Conservation (phyloP, 1,140 invertebrate species). For the Bombus consobrinus region DNA sequence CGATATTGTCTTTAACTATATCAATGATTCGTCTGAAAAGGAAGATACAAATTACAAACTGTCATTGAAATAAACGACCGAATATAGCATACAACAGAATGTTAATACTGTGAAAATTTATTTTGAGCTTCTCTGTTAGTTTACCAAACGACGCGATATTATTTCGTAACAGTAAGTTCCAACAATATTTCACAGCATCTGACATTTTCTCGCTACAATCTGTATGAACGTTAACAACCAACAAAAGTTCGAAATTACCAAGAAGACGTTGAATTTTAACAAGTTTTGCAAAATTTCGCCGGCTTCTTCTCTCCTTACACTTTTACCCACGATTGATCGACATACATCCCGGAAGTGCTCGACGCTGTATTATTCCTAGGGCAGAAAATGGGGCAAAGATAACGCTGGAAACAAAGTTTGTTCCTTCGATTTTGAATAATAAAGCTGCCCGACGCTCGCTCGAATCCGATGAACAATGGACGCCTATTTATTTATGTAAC, state of each 20-base stretch:
- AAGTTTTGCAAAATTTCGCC: neutral
- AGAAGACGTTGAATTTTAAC: constrained; percentile 1
- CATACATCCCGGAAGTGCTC: neutral
- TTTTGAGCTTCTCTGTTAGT: too few relatives aligned
- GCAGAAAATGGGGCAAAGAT: neutral
- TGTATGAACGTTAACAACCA: neutral
- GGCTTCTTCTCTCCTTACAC: neutral
- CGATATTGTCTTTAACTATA: neutral
- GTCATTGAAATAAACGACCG: neutral
- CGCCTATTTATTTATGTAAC: constrained; percentile 48
- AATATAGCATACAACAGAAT: too few relatives aligned
- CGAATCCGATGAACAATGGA: constrained; percentile 22
- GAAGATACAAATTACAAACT: too few relatives aligned
- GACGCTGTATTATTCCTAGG: neutral
- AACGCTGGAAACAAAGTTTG: constrained; percentile 14
- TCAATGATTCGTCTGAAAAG: too few relatives aligned
- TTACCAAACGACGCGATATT: neutral
- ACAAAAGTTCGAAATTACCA: neutral
- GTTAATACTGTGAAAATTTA: too few relatives aligned
- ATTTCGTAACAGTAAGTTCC: neutral
- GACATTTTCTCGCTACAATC: neutral
- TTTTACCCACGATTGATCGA: constrained; percentile 2
- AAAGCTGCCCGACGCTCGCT: neutral
- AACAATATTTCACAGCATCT: neutral
- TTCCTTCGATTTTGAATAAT: constrained; percentile 50